Percentiles rank a stretch among this genome's conserved stretches.
Evolutionary conservation across 2,113 vertebrate species (phyloP).

Genomic region (Hypomesus transpacificus): DNA sequence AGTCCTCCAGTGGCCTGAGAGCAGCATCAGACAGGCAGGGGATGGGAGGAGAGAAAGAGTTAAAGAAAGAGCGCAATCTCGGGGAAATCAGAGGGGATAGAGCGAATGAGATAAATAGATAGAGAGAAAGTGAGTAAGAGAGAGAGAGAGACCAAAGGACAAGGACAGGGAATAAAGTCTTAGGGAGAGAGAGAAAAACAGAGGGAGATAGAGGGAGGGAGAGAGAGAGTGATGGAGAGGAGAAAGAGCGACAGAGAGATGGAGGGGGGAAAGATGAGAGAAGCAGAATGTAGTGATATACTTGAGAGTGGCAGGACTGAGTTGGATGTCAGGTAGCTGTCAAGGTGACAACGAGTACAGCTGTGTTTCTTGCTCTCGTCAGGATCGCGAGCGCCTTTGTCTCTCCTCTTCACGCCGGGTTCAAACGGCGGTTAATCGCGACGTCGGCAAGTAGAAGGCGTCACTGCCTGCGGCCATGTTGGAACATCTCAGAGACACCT

Average conservation of each 20-base stretch:
- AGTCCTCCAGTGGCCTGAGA: slow-evolving; percentile 61
- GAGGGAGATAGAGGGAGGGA: slow-evolving; percentile 26
- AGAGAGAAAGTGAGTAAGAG: slow-evolving; percentile 13
- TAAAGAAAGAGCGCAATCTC: slow-evolving; percentile 12
- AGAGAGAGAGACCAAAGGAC: background rate
- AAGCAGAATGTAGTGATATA: slow-evolving; percentile 2
- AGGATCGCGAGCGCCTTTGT: slow-evolving; percentile 4
- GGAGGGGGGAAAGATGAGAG: slow-evolving; percentile 19
- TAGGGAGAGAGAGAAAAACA: slow-evolving; percentile 2
- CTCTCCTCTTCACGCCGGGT: slow-evolving; percentile 10
- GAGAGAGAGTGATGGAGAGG: slow-evolving; percentile 36
- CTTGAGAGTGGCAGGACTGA: slow-evolving; percentile 26
- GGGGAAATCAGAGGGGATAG: slow-evolving; percentile 3
- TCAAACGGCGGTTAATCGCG: background rate
- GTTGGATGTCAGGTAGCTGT: slow-evolving; percentile 51
- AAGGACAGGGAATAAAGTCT: background rate
- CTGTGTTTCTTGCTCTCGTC: background rate
- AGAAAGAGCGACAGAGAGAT: slow-evolving; percentile 21
- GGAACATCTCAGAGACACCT: no score
- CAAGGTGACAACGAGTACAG: slow-evolving; percentile 58
- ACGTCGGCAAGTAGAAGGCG: background rate
- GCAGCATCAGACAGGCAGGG: slow-evolving; percentile 42
- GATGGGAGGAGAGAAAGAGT: slow-evolving; percentile 29
- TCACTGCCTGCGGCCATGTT: background rate
- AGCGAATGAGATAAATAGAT: slow-evolving; percentile 1